These are phyloP conservation scores for Halichoeres trimaculatus DNA, from an alignment of 2,113 vertebrate genomes.

Conservation along the genomic window DNA sequence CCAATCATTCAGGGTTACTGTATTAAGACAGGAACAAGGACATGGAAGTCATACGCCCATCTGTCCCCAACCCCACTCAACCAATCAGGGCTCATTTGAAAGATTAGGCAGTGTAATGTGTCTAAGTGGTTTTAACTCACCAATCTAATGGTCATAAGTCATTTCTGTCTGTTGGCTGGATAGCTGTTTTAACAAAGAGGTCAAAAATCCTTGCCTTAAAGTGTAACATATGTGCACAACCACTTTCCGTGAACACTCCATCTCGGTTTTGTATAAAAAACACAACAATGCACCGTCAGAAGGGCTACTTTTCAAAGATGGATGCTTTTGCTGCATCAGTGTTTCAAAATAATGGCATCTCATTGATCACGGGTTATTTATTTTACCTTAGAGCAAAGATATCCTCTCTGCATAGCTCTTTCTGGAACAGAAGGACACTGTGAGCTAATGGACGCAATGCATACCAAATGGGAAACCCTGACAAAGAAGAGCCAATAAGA, in stretches of 20 bases:
- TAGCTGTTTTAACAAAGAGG: no score
- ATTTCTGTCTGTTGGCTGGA: no score
- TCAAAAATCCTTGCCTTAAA: neutral
- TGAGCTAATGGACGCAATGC: slow-evolving; percentile 56
- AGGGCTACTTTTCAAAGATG: slow-evolving; percentile 9
- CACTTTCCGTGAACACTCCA: slow-evolving; percentile 14
- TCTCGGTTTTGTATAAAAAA: slow-evolving; percentile 8
- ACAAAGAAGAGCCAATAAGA: slow-evolving; percentile 41
- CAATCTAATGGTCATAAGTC: no score
- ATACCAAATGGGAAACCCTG: slow-evolving; percentile 52
- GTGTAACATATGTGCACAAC: neutral
- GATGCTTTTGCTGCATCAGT: slow-evolving; percentile 22
- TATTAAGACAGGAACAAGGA: no score
- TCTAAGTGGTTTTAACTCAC: no score
- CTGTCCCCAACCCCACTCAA: no score
- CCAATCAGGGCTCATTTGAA: no score
- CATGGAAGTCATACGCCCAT: no score
- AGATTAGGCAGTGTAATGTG: no score
- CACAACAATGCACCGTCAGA: neutral
- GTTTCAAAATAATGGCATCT: slow-evolving; percentile 25
- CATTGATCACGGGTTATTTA: slow-evolving; percentile 44
- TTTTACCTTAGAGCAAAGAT: slow-evolving; percentile 55
- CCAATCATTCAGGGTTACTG: no score
- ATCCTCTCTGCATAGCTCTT: slow-evolving; percentile 54
- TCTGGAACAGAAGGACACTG: slow-evolving; percentile 44